Percentiles rank a stretch among this genome's conserved stretches.
phyloP scores from a whole-genome alignment of 2,113 vertebrate species.

The Cololabis saira region DNA sequence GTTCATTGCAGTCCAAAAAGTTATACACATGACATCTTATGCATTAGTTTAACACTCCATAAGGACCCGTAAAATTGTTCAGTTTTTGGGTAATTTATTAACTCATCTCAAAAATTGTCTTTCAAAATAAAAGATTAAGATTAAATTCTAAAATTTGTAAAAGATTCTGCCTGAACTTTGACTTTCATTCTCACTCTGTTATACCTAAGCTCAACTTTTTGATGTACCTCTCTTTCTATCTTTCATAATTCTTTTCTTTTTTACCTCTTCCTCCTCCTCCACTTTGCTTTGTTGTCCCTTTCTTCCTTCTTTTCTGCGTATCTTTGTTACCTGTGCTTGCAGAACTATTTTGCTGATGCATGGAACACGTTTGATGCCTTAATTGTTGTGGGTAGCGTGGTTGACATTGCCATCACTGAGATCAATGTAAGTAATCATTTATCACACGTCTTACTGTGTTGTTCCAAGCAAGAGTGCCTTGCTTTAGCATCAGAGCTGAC shows the following conservation, averaged over 20 bases:
- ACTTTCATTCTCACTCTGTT: slow-evolving; percentile 35
- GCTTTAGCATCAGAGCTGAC: slow-evolving; percentile 28
- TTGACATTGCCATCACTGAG: slow-evolving; percentile 99
- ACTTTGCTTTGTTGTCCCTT: slow-evolving; percentile 36
- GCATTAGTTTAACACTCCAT: neutral
- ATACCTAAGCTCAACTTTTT: slow-evolving; percentile 45
- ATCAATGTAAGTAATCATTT: slow-evolving; percentile 97
- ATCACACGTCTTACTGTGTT: slow-evolving; percentile 16
- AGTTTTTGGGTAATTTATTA: neutral
- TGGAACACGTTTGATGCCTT: slow-evolving; percentile 99
- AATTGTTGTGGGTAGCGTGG: slow-evolving; percentile 99
- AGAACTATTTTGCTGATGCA: slow-evolving; percentile 99
- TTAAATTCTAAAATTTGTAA: neutral
- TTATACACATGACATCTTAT: no score
- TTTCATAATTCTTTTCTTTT: slow-evolving; percentile 43
- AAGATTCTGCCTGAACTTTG: neutral
- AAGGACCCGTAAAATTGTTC: neutral
- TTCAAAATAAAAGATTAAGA: neutral
- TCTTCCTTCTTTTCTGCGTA: slow-evolving; percentile 75
- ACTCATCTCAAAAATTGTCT: neutral
- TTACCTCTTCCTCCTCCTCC: slow-evolving; percentile 55
- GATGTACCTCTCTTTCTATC: slow-evolving; percentile 46
- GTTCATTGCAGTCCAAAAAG: no score
- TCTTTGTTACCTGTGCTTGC: slow-evolving; percentile 81
- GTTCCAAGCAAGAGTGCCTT: slow-evolving; percentile 28